Conservation (phyloP, 1,140 invertebrate species). For the Lasioglossum albipes region DNA sequence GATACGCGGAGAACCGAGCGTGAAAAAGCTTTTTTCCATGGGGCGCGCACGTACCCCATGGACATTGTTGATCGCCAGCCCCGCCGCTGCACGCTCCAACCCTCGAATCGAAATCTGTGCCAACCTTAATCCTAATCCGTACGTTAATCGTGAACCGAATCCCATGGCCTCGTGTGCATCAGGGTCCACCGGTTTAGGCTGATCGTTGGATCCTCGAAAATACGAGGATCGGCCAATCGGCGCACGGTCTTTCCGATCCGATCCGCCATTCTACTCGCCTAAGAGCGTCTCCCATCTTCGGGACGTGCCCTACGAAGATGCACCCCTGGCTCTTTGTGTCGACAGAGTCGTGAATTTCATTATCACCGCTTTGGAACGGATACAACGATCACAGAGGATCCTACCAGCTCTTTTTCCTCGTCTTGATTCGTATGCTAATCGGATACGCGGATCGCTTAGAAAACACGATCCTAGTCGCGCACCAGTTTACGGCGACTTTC, state of each 20-base stretch:
- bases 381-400: too few relatives aligned
- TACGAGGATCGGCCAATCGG: background rate
- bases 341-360: conserved; percentile 56
- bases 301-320: conserved; percentile 1
- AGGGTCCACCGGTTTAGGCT: conserved; percentile 36
- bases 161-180: conserved; percentile 19
- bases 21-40: conserved; percentile 58
- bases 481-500: background rate
- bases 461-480: background rate
- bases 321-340: background rate
- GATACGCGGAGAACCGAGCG: conserved; percentile 66
- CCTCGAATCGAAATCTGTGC: conserved; percentile 54
- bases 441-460: background rate
- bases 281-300: too few relatives aligned
- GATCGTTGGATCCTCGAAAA: conserved; percentile 23
- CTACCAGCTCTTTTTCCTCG: background rate
- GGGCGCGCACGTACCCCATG: conserved; percentile 39
- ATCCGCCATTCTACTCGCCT: too few relatives aligned
- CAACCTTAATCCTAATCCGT: conserved; percentile 75
- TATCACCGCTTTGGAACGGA: conserved; percentile 27
- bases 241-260: background rate
- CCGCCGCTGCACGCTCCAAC: conserved; percentile 43
- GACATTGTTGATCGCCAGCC: conserved; percentile 38
- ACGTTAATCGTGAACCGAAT: conserved; percentile 73
- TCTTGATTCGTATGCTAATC: conserved; percentile 14